Evolutionary conservation across 1,140 invertebrate species (phyloP).

Genomic region (Luehdorfia chinensis): DNA sequence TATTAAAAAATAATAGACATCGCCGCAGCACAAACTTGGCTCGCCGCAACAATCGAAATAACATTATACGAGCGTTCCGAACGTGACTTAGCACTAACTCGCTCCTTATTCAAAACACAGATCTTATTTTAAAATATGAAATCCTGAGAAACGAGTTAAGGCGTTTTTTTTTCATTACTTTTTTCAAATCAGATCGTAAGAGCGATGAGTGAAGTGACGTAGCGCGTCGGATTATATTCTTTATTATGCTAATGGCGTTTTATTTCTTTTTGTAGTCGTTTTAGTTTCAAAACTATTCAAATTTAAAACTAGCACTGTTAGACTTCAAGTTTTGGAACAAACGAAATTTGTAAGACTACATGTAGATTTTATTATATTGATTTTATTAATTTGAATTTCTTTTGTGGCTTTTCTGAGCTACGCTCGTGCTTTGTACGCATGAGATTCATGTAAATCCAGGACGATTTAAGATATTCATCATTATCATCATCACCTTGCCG

Average conservation of each 20-base stretch:
- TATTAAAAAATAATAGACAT: constrained; percentile 1
- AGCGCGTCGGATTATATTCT: constrained; percentile 9
- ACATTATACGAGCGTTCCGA: constrained; percentile 10
- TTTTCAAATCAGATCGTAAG: constrained; percentile 22
- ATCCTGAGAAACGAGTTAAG: constrained; percentile 34
- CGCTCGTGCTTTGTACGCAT: no score
- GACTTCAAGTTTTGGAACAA: no score
- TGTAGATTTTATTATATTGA: no score
- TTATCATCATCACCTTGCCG: no score
- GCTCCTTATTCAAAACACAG: constrained; percentile 34
- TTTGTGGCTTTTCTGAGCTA: no score
- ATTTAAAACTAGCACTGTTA: background rate
- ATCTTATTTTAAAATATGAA: constrained; percentile 47
- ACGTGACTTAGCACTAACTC: constrained; percentile 27
- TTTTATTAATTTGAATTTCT: no score
- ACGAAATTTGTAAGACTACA: no score
- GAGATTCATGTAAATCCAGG: no score
- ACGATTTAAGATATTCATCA: no score
- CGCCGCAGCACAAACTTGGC: background rate
- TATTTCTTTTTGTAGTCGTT: background rate
- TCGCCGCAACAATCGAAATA: constrained; percentile 1
- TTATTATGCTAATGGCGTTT: constrained; percentile 9
- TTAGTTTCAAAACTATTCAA: background rate
- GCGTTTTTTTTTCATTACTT: constrained; percentile 23
- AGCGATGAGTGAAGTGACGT: constrained; percentile 24